Evolutionary conservation across 2,113 vertebrate genomes (phyloP).

Genomic region (Rhagologus leucostigma): DNA sequence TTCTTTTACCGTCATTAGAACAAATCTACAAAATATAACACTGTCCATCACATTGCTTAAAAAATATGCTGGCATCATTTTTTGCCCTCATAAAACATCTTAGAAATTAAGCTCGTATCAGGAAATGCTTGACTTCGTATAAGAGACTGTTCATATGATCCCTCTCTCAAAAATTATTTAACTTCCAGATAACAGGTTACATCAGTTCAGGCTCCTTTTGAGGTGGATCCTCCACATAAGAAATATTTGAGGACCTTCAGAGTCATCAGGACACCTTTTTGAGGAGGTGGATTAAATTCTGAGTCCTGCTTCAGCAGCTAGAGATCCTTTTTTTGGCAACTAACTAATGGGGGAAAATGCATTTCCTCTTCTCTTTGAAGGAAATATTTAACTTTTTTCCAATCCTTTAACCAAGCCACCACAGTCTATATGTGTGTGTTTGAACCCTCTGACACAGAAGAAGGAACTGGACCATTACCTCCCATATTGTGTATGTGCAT

Average conservation of each 20-base stretch:
- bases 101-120: neutral
- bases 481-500: fast-evolving
- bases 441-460: neutral
- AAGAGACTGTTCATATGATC: neutral
- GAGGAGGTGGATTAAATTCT: neutral
- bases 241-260: neutral
- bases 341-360: neutral
- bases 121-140: neutral
- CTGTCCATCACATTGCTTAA: neutral
- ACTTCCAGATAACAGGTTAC: neutral
- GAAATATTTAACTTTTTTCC: neutral
- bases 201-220: neutral
- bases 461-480: neutral
- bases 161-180: neutral
- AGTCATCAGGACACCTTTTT: neutral
- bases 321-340: neutral
- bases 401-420: neutral
- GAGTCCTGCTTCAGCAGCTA: neutral
- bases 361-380: neutral
- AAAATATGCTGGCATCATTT: neutral
- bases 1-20: neutral
- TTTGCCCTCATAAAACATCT: neutral
- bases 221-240: neutral
- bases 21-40: neutral
- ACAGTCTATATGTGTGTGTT: neutral